phyloP scores from a whole-genome alignment of 2,888 invertebrate genomes.

The Patella depressa region DNA sequence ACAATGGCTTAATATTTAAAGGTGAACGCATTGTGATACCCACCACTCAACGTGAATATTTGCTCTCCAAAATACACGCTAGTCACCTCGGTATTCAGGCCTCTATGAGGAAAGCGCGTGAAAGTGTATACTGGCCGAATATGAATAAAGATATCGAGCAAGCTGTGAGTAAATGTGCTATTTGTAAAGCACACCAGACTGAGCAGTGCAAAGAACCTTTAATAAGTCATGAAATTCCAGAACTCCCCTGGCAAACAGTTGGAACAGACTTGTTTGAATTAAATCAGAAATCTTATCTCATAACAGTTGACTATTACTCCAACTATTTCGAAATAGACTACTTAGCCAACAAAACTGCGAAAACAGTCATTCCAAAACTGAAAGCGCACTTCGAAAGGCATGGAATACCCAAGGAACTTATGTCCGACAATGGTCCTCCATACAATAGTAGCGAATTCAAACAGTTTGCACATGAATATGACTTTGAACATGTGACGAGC shows the following conservation, averaged over 20 bases:
- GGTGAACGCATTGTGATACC: constrained; percentile 13
- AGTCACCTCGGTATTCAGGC: constrained; percentile 19
- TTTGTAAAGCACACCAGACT: constrained; percentile 12
- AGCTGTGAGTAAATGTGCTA: constrained; percentile 4
- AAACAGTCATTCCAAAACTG: constrained; percentile 4
- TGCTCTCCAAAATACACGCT: background rate
- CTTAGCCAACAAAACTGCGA: background rate
- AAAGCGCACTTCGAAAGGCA: constrained; percentile 22
- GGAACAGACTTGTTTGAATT: constrained; percentile 8
- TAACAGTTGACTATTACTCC: constrained; percentile 23
- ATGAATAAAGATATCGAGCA: constrained; percentile 18
- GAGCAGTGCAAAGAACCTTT: constrained; percentile 23
- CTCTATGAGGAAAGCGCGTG: constrained; percentile 5
- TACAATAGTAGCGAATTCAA: constrained; percentile 10
- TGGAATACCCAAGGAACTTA: constrained; percentile 16
- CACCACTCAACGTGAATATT: background rate
- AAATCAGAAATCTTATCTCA: constrained; percentile 8
- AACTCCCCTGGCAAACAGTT: constrained; percentile 18
- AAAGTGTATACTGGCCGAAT: constrained; percentile 18
- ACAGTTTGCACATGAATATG: constrained; percentile 5
- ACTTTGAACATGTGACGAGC: constrained; percentile 13
- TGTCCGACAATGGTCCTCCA: constrained; percentile 21
- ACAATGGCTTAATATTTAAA: constrained; percentile 19
- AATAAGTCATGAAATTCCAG: background rate
- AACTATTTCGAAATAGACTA: constrained; percentile 21